Conservation (phyloP, 2,888 invertebrate genomes). For the Pimpla rufipes region DNA sequence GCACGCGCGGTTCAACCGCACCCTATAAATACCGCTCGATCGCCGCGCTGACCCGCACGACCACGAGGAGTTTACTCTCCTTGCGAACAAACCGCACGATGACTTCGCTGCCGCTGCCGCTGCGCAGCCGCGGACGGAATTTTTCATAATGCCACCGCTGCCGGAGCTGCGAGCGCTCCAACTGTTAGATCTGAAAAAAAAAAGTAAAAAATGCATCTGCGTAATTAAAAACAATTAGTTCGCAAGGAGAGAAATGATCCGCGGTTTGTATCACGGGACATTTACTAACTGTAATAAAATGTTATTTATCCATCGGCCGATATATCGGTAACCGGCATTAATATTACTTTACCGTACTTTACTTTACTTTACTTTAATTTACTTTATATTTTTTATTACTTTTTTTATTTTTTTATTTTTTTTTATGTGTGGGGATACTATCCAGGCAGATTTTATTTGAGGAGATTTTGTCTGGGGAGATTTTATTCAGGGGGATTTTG, state of each 20-base stretch:
- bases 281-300: neutral
- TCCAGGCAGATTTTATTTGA: too few relatives aligned
- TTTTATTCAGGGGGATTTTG: too few relatives aligned
- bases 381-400: too few relatives aligned
- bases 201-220: too few relatives aligned
- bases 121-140: neutral
- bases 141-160: neutral
- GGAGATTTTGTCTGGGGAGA: too few relatives aligned
- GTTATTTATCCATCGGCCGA: too few relatives aligned
- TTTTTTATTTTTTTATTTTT: too few relatives aligned
- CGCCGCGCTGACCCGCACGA: slow-evolving; percentile 62
- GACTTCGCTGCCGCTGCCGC: slow-evolving; percentile 18
- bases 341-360: too few relatives aligned
- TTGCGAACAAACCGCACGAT: slow-evolving; percentile 47
- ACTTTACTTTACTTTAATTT: too few relatives aligned
- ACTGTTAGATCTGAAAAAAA: neutral
- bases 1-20: slow-evolving; percentile 69
- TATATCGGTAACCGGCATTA: too few relatives aligned
- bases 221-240: neutral
- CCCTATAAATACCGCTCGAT: slow-evolving; percentile 70
- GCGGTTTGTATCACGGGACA: neutral
- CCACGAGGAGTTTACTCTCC: slow-evolving; percentile 57
- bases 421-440: too few relatives aligned
- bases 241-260: neutral
- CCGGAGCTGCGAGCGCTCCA: neutral